These are phyloP conservation scores for Amphilophus citrinellus DNA, from an alignment of 2,113 vertebrate genomes.

Conservation along the genomic window DNA sequence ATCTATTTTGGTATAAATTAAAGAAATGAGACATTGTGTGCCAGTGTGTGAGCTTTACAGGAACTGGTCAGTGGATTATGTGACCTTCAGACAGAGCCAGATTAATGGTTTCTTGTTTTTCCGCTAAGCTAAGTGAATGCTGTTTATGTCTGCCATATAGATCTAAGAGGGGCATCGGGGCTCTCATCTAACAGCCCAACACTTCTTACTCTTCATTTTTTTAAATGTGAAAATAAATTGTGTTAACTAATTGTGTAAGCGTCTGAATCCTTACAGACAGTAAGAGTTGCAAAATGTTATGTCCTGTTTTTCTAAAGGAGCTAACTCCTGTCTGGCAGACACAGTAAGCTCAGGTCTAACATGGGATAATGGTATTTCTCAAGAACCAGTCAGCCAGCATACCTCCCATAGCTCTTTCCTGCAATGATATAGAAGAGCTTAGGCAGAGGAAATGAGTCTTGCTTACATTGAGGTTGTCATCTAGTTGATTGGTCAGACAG, in stretches of 20 bases:
- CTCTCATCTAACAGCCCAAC: neutral
- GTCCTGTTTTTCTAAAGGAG: neutral
- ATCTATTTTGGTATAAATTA: neutral
- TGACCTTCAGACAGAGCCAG: neutral
- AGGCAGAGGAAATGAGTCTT: slow-evolving; percentile 73
- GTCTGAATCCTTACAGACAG: neutral
- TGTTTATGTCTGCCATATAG: neutral
- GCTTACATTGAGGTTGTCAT: slow-evolving; percentile 18
- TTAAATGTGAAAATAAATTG: neutral
- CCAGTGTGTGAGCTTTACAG: neutral
- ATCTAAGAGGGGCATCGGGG: neutral
- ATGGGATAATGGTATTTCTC: slow-evolving; percentile 23
- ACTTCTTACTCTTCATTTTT: neutral
- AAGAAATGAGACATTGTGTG: neutral
- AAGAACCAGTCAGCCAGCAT: slow-evolving; percentile 36
- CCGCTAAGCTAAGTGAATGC: neutral
- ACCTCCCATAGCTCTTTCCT: slow-evolving; percentile 43
- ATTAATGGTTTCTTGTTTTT: neutral
- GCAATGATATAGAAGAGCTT: slow-evolving; percentile 50
- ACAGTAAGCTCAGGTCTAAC: neutral
- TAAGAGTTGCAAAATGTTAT: slow-evolving; percentile 5
- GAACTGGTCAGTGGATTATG: neutral
- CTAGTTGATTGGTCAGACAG: slow-evolving; percentile 46
- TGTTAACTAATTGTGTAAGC: neutral
- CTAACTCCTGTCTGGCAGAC: neutral